Percentiles rank a stretch among this genome's conserved stretches.
Evolutionary conservation across 2,888 invertebrate genomes (phyloP).

Genomic region (Caenorhabditis macrosperma): DNA sequence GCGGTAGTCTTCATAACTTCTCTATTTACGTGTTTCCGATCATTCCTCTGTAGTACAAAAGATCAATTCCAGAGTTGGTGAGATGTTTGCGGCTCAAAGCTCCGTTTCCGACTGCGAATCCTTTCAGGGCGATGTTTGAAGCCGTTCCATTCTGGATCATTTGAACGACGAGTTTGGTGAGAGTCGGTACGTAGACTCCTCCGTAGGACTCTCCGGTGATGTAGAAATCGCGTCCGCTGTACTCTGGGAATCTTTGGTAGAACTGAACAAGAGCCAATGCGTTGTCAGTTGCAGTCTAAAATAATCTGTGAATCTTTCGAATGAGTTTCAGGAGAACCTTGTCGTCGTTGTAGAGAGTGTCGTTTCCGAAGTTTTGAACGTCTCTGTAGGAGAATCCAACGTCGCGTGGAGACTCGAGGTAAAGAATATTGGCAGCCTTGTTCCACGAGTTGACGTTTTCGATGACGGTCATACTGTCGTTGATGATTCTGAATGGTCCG

Average conservation of each 20-base stretch:
- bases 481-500: slow-evolving; percentile 80
- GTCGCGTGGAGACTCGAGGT: slow-evolving; percentile 82
- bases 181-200: slow-evolving; percentile 82
- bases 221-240: slow-evolving; percentile 80
- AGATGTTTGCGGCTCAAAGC: slow-evolving; percentile 68
- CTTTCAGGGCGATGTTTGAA: slow-evolving; percentile 68
- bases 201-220: slow-evolving; percentile 82
- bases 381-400: slow-evolving; percentile 82
- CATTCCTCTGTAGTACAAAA: slow-evolving; percentile 72
- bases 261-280: slow-evolving; percentile 81
- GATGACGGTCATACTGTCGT: slow-evolving; percentile 67
- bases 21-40: slow-evolving; percentile 66
- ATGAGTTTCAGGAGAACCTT: slow-evolving; percentile 37
- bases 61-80: slow-evolving; percentile 71
- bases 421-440: slow-evolving; percentile 82
- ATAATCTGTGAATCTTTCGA: neutral
- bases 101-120: slow-evolving; percentile 79
- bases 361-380: slow-evolving; percentile 66
- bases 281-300: slow-evolving; percentile 81
- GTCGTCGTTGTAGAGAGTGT: slow-evolving; percentile 67
- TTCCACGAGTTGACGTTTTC: slow-evolving; percentile 79
- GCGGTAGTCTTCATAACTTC: neutral
- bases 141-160: slow-evolving; percentile 64
- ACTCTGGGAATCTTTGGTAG: slow-evolving; percentile 82
- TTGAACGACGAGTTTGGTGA: slow-evolving; percentile 61